Evolutionary conservation across 2,888 invertebrate species (phyloP).

Genomic region (Scaeva pyrastri): DNA sequence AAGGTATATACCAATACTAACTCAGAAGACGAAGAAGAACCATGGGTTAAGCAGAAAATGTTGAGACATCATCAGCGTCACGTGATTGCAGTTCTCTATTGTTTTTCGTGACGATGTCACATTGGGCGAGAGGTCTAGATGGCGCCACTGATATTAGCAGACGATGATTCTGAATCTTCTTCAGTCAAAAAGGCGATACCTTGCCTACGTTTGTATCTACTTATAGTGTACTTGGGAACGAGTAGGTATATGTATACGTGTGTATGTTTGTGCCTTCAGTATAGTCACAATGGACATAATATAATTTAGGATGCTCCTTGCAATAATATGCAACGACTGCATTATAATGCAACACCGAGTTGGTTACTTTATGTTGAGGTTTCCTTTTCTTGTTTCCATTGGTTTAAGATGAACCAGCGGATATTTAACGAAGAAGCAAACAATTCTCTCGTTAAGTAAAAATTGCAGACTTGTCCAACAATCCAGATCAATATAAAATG

Average conservation of each 20-base stretch:
- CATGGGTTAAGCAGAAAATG: slow-evolving; percentile 58
- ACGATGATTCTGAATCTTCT: slow-evolving; percentile 40
- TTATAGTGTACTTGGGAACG: no score
- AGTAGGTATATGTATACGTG: no score
- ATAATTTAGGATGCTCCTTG: slow-evolving; percentile 46
- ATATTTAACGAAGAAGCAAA: background rate
- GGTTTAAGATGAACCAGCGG: slow-evolving; percentile 22
- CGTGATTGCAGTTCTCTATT: slow-evolving; percentile 75
- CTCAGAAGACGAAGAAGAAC: slow-evolving; percentile 52
- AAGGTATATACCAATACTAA: slow-evolving; percentile 8
- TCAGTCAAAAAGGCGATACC: slow-evolving; percentile 21
- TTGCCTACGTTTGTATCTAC: background rate
- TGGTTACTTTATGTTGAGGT: background rate
- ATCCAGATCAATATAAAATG: slow-evolving; percentile 4
- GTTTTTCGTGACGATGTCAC: slow-evolving; percentile 78
- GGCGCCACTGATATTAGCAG: slow-evolving; percentile 77
- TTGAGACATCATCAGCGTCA: slow-evolving; percentile 77
- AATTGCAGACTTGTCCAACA: slow-evolving; percentile 27
- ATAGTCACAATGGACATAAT: slow-evolving; percentile 30
- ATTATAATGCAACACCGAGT: slow-evolving; percentile 13
- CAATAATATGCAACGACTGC: slow-evolving; percentile 36
- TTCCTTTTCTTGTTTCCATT: background rate
- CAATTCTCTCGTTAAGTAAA: slow-evolving; percentile 41
- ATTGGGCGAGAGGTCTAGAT: slow-evolving; percentile 78
- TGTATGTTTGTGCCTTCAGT: slow-evolving; percentile 1